Base-by-base conservation (phyloP, 2,113 vertebrate species). In the Gracilinanus agilis region DNA sequence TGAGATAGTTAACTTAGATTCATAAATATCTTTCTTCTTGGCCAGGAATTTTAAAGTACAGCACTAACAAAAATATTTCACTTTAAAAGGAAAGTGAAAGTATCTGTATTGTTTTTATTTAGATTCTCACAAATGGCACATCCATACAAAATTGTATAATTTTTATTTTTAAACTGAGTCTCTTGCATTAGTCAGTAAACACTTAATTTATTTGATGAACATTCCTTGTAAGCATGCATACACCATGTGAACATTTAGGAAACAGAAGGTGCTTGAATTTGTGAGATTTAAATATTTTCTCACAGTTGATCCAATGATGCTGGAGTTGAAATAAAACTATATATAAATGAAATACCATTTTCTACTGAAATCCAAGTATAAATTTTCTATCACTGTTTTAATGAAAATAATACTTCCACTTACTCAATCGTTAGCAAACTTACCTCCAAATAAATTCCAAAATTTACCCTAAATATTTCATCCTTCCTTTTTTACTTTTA, bases 241-340 rank as follows among this genome's bases (percentile, higher is more conserved):
- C 21, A 95, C 54, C 94, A 95, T 92, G 97, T 96, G 94, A 97
- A 89, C 90, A 54, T 95, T 96, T 94, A 95, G 90, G 95, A 97
- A 97, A 96, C 97, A 98, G 97, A 97, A 97, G 97, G 95, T 96
- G 92, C 95, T 96, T 96, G 96, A 96, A 93, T 96, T 96, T 95
- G 95, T 97, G 95, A 97, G 95, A 97, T 93, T 97, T 98, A 96
- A 98, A 97, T 98, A 94, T 97, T 97, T 97, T 96, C 92, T 97
- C 94, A 98, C 96, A 97, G 94, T 97, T 97, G 95, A 95, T 96
- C 92, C 94, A 96, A 93, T 96, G 95, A 95, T 95, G 88, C 56
- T 94, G 2, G 27, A 94, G 89, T 96, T 97, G 96, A 97, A 97
- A 97, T 95, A 96, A 97, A 98, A 96, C 92, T 92, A 97, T 90